These are phyloP conservation scores for Fopius arisanus DNA, from an alignment of 1,140 invertebrate species.

Conservation along the genomic window DNA sequence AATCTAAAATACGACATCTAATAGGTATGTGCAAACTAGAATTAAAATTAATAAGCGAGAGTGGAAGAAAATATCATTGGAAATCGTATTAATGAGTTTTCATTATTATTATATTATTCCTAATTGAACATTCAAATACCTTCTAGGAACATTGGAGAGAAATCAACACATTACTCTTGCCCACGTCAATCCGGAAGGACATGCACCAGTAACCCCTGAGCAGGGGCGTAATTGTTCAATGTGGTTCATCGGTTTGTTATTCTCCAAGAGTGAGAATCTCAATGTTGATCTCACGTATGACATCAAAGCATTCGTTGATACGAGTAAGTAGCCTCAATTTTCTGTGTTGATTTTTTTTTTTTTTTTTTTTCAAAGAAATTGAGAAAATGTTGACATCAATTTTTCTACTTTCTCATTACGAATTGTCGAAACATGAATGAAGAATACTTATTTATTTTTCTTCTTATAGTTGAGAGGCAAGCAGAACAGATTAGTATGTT, in stretches of 20 bases:
- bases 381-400: too few species aligned
- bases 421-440: too few species aligned
- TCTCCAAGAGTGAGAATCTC: slow-evolving; percentile 84
- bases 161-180: slow-evolving; percentile 91
- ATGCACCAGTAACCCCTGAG: slow-evolving; percentile 65
- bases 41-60: too few species aligned
- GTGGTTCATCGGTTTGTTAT: slow-evolving; percentile 97
- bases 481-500: slow-evolving; percentile 78
- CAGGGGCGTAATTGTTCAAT: slow-evolving; percentile 73
- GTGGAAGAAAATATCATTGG: too few species aligned
- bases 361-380: too few species aligned
- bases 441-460: background rate
- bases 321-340: slow-evolving; percentile 58
- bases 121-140: slow-evolving; percentile 26
- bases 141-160: slow-evolving; percentile 82
- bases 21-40: slow-evolving; percentile 80
- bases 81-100: slow-evolving; percentile 3
- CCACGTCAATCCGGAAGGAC: slow-evolving; percentile 94
- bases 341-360: too few species aligned
- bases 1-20: slow-evolving; percentile 94
- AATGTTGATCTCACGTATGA: slow-evolving; percentile 94
- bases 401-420: background rate
- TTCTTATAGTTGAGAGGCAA: slow-evolving; percentile 69
- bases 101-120: background rate
- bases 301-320: slow-evolving; percentile 88